Evolutionary conservation across 2,113 vertebrate genomes (phyloP), one percentile per base, ranked within the genome.

Genomic region (Caloenas nicobarica): DNA sequence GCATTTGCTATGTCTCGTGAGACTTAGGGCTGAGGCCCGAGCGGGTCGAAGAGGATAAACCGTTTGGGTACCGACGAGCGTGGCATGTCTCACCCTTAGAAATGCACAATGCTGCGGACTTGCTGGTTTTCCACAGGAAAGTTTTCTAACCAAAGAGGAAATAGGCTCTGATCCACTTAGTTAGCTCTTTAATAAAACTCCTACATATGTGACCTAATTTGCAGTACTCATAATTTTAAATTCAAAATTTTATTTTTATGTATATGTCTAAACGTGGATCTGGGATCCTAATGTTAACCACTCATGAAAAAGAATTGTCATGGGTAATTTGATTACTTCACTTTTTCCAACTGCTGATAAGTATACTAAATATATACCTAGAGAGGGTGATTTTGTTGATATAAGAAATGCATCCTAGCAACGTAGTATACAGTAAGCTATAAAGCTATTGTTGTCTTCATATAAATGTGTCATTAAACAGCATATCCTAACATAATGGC

Each of bases 401-500:
- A 93, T 76, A 86, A 81, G 60, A 86, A 96, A 91, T 61, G 46
- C 42, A 64, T 88, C 48, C 64, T 81, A 81, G 80, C 71, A 83
- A 74, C 10, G 1, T 16, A 40, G 17, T 42, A 9, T 66, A 70
- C 4, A 78, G 38, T 34, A 64, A 86, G 56, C 65, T 77, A 31
- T 62, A 72, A 86, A 93, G 34, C 51, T 88, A 25, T 77, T 93
- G 58, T 82, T 83, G 36, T 86, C 50, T 83, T 94, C 48, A 22
- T 50, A 87, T 28, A 77, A 89, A 80, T 66, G 28, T 86, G 42
- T 62, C 28, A 51, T 88, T 92, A 89, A 95, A 48, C 70, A 13
- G 18, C 34, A 25, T 56, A 54, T 87, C 58, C 36, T 85, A 42
- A 56, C 50, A 10, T 8, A 65, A 40, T 72, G 53, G 76, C 80